Evolutionary conservation across 2,113 vertebrate species (phyloP), one percentile per base, ranked within the genome.

Genomic region (Limnothrissa miodon): DNA sequence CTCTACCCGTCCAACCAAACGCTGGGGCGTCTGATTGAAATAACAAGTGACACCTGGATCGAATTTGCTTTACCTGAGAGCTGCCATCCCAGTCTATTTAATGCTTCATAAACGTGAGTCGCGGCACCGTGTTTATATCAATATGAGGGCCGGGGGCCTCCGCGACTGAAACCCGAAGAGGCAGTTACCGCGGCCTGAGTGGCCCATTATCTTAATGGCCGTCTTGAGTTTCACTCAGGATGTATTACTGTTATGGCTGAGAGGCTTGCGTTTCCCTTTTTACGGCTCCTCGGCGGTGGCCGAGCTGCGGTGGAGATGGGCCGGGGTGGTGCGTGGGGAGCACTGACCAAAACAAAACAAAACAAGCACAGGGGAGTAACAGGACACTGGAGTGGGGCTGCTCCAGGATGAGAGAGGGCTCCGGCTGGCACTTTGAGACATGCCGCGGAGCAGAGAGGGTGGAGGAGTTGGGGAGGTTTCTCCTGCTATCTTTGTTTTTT

Each of bases 181-280:
- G 86, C 82, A 39, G 83, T 87, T 87, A 84, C 80, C 45, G 45
- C 84, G 82, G 85, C 79, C 74, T 90, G 91, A 95, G 93, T 91
- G 90, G 92, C 89, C 94, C 93, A 95, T 94, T 95, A 93, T 90
- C 92, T 92, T 95, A 95, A 95, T 95, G 93, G 94, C 82, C 87
- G 87, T 93, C 92, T 95, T 93, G 87, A 87, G 91, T 95, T 95
- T 94, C 93, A 93, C 90, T 91, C 87, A 88, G 91, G 92, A 94
- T 93, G 88, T 91, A 88, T 84, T 85, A 88, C 91, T 93, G 91
- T 93, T 94, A 93, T 94, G 93, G 91, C 92, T 94, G 91, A 93
- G 87, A 93, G 93, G 87, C 89, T 89, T 91, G 90, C 80, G 70
- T 92, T 93, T 91, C 87, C 88, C 89, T 93, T 93, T 94, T 93